Percentiles rank a stretch among this genome's conserved stretches.
phyloP scores from a whole-genome alignment of 2,113 vertebrate species.

The Toxotes chatareus region DNA sequence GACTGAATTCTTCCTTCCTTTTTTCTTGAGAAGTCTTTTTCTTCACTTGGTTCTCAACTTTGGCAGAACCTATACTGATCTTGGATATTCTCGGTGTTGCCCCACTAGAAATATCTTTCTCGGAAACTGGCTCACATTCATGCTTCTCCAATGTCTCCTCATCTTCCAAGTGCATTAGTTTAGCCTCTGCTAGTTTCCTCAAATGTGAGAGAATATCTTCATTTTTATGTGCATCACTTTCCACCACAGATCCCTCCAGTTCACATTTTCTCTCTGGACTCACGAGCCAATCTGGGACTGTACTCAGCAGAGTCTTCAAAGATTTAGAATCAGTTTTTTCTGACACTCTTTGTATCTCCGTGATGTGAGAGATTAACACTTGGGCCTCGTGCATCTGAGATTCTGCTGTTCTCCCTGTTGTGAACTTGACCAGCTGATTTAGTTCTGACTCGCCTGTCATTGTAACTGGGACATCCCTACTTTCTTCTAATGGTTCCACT shows the following conservation, averaged over 20 bases:
- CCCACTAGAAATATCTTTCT: conserved; percentile 64
- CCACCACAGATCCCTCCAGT: conserved; percentile 68
- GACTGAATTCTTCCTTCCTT: conserved; percentile 71
- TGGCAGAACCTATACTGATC: conserved; percentile 79
- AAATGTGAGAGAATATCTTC: conserved; percentile 82
- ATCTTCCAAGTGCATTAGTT: conserved; percentile 79
- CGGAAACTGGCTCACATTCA: conserved; percentile 77
- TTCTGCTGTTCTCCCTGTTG: conserved; percentile 77
- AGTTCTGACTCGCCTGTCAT: conserved; percentile 64
- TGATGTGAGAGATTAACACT: conserved; percentile 83
- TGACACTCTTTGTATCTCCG: conserved; percentile 82
- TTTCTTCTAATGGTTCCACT: conserved; percentile 67
- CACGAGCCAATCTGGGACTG: conserved; percentile 83
- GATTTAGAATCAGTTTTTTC: conserved; percentile 78
- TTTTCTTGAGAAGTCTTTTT: conserved; percentile 73
- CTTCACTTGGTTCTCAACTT: conserved; percentile 76
- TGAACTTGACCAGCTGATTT: conserved; percentile 70
- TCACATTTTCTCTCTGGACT: conserved; percentile 80
- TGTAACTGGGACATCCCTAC: conserved; percentile 65
- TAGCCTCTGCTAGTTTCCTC: conserved; percentile 77
- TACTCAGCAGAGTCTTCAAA: conserved; percentile 81
- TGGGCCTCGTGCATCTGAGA: conserved; percentile 84
- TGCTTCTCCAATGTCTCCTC: conserved; percentile 80
- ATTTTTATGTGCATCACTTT: conserved; percentile 77
- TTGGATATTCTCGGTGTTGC: conserved; percentile 78